These are phyloP conservation scores for Ibidorhyncha struthersii DNA, from an alignment of 2,113 vertebrate genomes.

Conservation along the genomic window DNA sequence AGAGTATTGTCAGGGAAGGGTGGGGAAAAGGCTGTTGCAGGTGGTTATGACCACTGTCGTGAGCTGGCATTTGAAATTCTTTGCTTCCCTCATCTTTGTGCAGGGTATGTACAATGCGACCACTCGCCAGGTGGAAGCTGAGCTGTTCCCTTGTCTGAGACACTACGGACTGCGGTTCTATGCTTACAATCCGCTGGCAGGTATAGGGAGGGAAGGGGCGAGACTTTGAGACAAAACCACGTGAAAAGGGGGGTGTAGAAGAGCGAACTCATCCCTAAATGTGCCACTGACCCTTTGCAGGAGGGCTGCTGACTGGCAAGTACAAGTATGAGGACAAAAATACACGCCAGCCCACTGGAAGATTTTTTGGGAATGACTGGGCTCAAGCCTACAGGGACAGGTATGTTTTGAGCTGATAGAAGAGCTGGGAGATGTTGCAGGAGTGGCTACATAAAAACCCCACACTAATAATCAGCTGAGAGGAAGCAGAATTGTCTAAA, in stretches of 20 bases:
- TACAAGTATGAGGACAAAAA: slow-evolving; percentile 91
- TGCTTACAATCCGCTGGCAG: slow-evolving; percentile 94
- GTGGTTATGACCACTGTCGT: slow-evolving; percentile 68
- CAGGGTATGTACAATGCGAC: slow-evolving; percentile 98
- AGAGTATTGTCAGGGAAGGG: background rate
- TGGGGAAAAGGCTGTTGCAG: background rate
- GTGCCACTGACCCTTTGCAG: slow-evolving; percentile 57
- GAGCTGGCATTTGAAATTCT: slow-evolving; percentile 19
- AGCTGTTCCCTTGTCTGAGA: slow-evolving; percentile 90
- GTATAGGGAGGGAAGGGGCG: slow-evolving; percentile 57
- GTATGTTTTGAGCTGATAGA: slow-evolving; percentile 76
- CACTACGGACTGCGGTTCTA: slow-evolving; percentile 87
- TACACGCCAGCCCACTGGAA: slow-evolving; percentile 73
- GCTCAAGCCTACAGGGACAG: slow-evolving; percentile 85
- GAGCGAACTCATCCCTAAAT: background rate
- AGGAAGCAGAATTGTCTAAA: background rate
- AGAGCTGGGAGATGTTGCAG: background rate
- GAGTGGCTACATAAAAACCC: background rate
- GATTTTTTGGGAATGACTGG: slow-evolving; percentile 93
- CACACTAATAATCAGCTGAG: background rate
- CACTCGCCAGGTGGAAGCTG: slow-evolving; percentile 89
- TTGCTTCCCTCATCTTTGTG: background rate
- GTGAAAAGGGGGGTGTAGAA: background rate
- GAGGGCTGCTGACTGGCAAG: slow-evolving; percentile 91
- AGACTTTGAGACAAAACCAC: background rate